Conservation (phyloP, 2,797 vertebrate genomes). For the Ibycter americanus region DNA sequence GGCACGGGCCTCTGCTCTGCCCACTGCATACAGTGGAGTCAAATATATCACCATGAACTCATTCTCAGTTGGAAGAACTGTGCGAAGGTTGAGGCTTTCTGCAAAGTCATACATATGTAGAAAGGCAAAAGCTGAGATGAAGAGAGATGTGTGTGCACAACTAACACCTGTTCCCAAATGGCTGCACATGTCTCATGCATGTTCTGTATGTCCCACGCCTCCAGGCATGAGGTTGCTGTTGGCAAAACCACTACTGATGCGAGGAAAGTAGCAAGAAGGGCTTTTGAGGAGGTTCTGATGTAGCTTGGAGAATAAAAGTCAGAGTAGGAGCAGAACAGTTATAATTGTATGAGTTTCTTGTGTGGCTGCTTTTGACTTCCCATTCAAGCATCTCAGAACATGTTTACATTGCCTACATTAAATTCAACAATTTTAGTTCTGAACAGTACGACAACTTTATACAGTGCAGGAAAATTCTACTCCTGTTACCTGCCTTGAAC, state of each 20-base stretch:
- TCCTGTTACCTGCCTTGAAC: not conserved
- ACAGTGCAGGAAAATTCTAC: not conserved
- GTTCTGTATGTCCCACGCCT: not conserved
- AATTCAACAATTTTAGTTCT: not conserved
- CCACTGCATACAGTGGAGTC: too few relatives aligned
- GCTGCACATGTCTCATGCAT: rapidly evolving
- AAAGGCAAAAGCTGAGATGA: not conserved
- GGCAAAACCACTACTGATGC: not conserved
- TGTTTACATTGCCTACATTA: too few relatives aligned
- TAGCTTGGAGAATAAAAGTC: not conserved
- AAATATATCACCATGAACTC: not conserved
- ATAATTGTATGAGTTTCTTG: rapidly evolving
- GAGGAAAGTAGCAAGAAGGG: not conserved
- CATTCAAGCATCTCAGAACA: not conserved
- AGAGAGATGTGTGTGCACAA: not conserved
- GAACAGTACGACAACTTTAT: not conserved
- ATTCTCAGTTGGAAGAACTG: not conserved
- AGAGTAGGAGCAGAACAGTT: not conserved
- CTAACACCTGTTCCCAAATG: not conserved
- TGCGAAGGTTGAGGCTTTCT: not conserved
- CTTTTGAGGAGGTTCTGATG: not conserved
- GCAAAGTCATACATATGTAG: not conserved
- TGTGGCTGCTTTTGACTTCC: not conserved
- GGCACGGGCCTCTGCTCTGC: not conserved
- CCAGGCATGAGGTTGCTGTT: not conserved